A percentile compares a stretch with the other conserved stretches of the same genome.
These are phyloP conservation scores for Orcinus orca DNA, from an alignment of 2,113 vertebrate genomes.

Conservation along the genomic window DNA sequence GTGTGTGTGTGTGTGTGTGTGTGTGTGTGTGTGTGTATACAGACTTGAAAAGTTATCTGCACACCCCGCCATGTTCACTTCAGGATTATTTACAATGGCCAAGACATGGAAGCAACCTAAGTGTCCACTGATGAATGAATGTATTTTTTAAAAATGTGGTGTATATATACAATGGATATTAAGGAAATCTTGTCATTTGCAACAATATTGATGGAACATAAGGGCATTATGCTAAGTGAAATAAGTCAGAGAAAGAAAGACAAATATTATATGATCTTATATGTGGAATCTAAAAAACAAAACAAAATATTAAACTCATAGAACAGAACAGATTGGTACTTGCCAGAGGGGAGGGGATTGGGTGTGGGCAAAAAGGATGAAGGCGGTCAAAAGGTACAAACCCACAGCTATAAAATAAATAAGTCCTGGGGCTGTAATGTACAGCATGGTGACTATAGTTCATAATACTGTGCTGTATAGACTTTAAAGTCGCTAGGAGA, in stretches of 20 bases:
- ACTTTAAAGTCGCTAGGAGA: neutral
- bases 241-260: neutral
- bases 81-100: neutral
- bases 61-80: neutral
- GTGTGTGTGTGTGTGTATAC: too few relatives aligned
- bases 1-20: too few relatives aligned
- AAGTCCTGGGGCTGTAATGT: neutral
- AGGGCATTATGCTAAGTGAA: neutral
- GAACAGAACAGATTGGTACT: neutral
- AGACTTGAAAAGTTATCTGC: neutral
- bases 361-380: neutral
- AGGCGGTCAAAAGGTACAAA: neutral
- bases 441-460: neutral
- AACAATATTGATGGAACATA: neutral
- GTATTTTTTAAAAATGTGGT: neutral
- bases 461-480: neutral
- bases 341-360: neutral
- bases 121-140: neutral
- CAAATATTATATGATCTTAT: neutral
- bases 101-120: neutral
- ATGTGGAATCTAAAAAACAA: neutral
- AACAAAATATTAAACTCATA: neutral
- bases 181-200: neutral
- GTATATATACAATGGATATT: neutral
- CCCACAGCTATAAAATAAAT: neutral